Base-by-base conservation (phyloP, 2,113 vertebrate species). In the Hemibagrus wyckioides region DNA sequence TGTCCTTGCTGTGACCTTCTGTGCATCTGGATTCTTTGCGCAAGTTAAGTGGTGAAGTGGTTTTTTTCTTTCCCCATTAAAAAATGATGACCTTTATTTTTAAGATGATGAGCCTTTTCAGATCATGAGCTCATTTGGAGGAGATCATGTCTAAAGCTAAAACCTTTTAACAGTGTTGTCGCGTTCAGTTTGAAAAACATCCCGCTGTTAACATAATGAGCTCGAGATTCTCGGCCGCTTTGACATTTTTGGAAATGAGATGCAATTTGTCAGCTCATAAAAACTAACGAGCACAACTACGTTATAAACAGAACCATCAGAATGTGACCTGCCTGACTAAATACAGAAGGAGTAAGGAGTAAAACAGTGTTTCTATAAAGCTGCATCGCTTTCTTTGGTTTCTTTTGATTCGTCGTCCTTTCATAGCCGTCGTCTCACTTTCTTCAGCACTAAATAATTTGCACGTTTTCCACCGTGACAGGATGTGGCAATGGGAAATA, bases 401-500 rank as follows among this genome's bases (percentile, higher is more conserved):
- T 50, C 21, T 25, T 11, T 14, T 28, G 25, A 2, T 80, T 21
- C n/a, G 54, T 48, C 4, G 17, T 56, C 19, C 52, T 80, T 79
- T 48, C 54, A 10, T 33, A 19, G 77, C 11, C 25, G 30, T 57
- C 7, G 79, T 23, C 19, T 36, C 25, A 14, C 3, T 8, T 54
- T 79, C 6, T 52, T 30, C 25, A 71, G 19, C 69, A 44, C 9
- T 10, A 39, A 25, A 2, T 77, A n/a, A 44, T 28, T 48, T 28
- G 13, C 28, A 17, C 61, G 4, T 73, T 67, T 79, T 56, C 9
- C 21, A 63, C 13, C 39, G 57, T 88, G 86, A 30, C 90, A 97
- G 96, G 95, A 84, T 96, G 95, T 69, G 89, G 95, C 84, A 97
- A 96, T 87, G 94, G 95, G 59, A 97, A 96, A 94, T 95, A 96